Base-by-base conservation (phyloP, 2,113 vertebrate species). In the Pontoporia blainvillei region DNA sequence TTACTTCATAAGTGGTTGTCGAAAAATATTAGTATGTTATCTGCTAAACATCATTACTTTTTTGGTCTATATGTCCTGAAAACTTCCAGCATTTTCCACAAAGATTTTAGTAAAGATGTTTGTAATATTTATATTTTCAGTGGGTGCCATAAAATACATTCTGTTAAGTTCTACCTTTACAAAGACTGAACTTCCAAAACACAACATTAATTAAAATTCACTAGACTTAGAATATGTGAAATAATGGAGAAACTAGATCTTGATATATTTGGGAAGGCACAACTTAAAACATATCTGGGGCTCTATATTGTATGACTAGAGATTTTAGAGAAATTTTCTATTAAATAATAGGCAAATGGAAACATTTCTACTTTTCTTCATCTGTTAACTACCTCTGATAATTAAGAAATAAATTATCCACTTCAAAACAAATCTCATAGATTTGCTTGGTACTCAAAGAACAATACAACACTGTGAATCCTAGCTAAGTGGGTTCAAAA, bases 401-500 rank as follows among this genome's bases (percentile, higher is more conserved):
- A 92, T 96, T 13, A 97, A 59, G 91, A 98, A 82, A 96, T 91
- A 97, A 78, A 95, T 96, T 39, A 90, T 27, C 83, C 73, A 96
- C 81, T 98, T 97, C 31, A 96, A 94, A 91, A 72, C n/a, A 34
- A 86, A 86, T 96, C 92, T 94, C 97, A 78, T 39, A 96, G 78
- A 96, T 86, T 61, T 91, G 2, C 90, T 93, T 97, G 57, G 90
- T 78, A 97, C 90, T 71, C 90, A 93, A 96, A 87, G 96, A 97
- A 97, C 84, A 98, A 97, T 73, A 12, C 21, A 94, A 97, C 91
- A 94, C 49, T 96, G 29, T 18, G 94, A 96, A 95, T 97, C 72
- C 82, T 61, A 84, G 62, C 66, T 97, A 91, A 98, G 86, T 87
- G 66, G 31, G 81, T 97, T 92, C 11, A 96, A 98, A 98, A 54